Evolutionary conservation across 2,888 invertebrate species (phyloP), one percentile per base, ranked within the genome.

Genomic region (Synergus gifuensis): DNA sequence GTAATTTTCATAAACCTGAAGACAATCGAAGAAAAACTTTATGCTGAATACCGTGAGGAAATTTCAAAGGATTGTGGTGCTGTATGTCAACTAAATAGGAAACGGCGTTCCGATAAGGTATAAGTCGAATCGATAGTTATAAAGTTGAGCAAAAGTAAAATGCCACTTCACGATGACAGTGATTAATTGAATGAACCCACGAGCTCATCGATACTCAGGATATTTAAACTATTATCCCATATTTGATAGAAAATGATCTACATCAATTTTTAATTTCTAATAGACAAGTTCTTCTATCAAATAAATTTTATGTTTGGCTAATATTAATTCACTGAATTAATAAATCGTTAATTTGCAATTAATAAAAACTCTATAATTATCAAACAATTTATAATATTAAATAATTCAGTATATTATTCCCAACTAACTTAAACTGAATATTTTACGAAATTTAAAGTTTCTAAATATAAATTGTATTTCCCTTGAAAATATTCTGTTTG

Each of bases 61-160:
- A 69, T 54, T 69, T 69, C 14, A 54, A 54, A 49, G 28, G 69
- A 69, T 54, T 49, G 28, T 36, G 28, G 28, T 11, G 49, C 46
- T 11, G 49, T n/a, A 69, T 69, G 3, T 12, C 14, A 49, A n/a
- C 46, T 54, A 54, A 69, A 69, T 69, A 69, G 69, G 46, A 49
- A 69, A 69, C 36, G 49, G 69, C 16, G 28, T 69, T 28, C 16
- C 49, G 36, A 54, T 69, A 69, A 49, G 36, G 36, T 28, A 7
- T 7, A 69, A 69, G 16, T 69, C 36, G 36, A 49, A 28, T 69
- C 69, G 69, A 69, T 69, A 49, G 49, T 49, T 69, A 69, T 69
- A 69, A 69, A 54, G 49, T 69, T 69, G 16, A 69, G 69, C 69
- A 69, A 69, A 69, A 54, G 69, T 36, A 69, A 69, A 69, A 69